phyloP scores from a whole-genome alignment of 2,113 vertebrate genomes.

The Psittacula cyanocephala region DNA sequence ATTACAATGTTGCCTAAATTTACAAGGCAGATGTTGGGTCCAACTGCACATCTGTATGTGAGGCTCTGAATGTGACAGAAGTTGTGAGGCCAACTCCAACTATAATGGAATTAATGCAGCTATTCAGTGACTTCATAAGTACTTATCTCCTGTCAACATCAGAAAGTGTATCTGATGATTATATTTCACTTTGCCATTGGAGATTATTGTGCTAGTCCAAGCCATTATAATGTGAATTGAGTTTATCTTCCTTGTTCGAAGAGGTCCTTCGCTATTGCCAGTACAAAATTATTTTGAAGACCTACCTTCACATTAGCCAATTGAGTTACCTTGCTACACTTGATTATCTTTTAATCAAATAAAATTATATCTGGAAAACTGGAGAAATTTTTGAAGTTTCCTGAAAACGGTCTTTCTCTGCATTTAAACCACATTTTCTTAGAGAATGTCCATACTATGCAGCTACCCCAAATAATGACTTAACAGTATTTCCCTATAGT shows the following conservation, averaged over 20 bases:
- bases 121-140: neutral
- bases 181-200: neutral
- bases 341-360: neutral
- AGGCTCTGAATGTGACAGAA: neutral
- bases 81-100: neutral
- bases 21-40: neutral
- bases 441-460: neutral
- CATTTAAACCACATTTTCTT: neutral
- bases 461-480: neutral
- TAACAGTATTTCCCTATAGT: neutral
- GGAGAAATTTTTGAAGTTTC: neutral
- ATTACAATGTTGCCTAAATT: fast-evolving
- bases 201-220: neutral
- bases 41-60: neutral
- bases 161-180: neutral
- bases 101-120: neutral
- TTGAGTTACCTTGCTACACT: neutral
- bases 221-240: neutral
- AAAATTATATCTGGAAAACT: neutral
- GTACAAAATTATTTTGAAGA: neutral
- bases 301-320: neutral
- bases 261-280: neutral
- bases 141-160: neutral
- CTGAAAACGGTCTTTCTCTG: neutral
- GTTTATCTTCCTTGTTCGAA: neutral